Evolutionary conservation across 2,113 vertebrate genomes (phyloP).

Genomic region (Oostethus manadensis): DNA sequence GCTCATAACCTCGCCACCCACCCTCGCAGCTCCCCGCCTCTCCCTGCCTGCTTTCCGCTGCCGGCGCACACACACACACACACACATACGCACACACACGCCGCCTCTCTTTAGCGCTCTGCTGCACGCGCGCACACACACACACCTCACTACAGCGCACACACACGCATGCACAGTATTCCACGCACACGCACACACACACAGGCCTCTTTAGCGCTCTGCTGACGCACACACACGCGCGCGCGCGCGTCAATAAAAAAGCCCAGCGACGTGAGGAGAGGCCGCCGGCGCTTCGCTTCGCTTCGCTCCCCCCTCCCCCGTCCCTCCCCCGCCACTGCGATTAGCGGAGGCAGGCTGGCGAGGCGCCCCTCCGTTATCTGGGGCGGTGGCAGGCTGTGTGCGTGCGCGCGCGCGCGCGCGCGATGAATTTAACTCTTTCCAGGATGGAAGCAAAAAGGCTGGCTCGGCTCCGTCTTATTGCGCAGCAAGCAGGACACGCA

Average conservation of each 20-base stretch:
- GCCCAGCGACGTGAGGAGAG: slow-evolving; percentile 65
- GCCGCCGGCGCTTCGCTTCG: slow-evolving; percentile 65
- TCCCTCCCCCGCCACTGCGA: slow-evolving; percentile 65
- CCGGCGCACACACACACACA: slow-evolving; percentile 23
- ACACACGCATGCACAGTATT: slow-evolving; percentile 1
- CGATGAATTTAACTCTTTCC: slow-evolving; percentile 68
- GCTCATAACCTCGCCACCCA: slow-evolving; percentile 69
- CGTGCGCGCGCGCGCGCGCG: slow-evolving; percentile 34
- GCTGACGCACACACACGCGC: slow-evolving; percentile 7
- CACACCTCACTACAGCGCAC: slow-evolving; percentile 37
- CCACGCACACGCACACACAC: slow-evolving; percentile 16
- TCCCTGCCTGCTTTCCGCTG: slow-evolving; percentile 66
- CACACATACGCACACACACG: neutral
- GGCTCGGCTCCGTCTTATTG: neutral
- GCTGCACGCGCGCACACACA: slow-evolving; percentile 21
- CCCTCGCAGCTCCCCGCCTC: slow-evolving; percentile 64
- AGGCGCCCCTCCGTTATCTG: slow-evolving; percentile 72
- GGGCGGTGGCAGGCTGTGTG: slow-evolving; percentile 69
- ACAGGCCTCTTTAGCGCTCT: slow-evolving; percentile 50
- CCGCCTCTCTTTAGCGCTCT: neutral
- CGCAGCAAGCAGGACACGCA: neutral
- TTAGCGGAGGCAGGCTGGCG: slow-evolving; percentile 70
- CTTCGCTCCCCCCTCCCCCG: slow-evolving; percentile 20
- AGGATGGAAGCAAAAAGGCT: slow-evolving; percentile 37
- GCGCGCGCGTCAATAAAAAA: slow-evolving; percentile 63